Conservation (phyloP, 2,797 vertebrate species). For the Urosaurus nigricauda region DNA sequence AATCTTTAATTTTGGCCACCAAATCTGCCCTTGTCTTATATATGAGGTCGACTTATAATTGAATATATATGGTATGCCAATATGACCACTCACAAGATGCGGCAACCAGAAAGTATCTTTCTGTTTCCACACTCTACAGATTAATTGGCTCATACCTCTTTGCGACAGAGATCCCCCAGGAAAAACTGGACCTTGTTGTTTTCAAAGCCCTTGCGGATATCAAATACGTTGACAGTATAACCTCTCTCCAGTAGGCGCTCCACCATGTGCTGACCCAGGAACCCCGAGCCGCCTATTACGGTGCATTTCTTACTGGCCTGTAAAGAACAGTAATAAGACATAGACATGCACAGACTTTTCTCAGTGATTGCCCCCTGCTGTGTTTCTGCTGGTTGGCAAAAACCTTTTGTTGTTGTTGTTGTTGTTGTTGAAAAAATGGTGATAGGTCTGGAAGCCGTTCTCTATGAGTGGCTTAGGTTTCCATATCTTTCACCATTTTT, state of each 20-base stretch:
- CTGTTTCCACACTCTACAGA: rapidly evolving
- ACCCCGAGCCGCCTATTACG: conserved; percentile 94
- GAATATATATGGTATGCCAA: neutral
- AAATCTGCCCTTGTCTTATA: no score
- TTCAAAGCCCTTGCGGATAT: conserved; percentile 88
- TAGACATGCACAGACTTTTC: neutral
- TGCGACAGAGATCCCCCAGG: conserved; percentile 91
- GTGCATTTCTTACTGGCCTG: conserved; percentile 88
- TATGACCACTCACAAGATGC: neutral
- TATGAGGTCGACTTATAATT: no score
- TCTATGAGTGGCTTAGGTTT: no score
- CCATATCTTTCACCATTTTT: no score
- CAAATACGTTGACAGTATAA: conserved; percentile 91
- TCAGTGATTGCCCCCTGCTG: neutral
- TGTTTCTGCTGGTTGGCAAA: no score
- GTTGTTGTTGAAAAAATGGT: no score
- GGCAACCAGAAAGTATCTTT: rapidly evolving
- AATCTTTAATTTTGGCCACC: no score
- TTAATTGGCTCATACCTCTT: conserved; percentile 80
- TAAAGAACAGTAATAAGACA: neutral
- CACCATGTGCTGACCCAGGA: conserved; percentile 94
- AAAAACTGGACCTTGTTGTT: conserved; percentile 86
- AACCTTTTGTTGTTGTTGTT: no score
- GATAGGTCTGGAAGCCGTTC: no score
- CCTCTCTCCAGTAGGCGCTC: conserved; percentile 89